Evolutionary conservation across 2,113 vertebrate genomes (phyloP), one percentile per base, ranked within the genome.

Genomic region (Trichomycterus rosablanca): DNA sequence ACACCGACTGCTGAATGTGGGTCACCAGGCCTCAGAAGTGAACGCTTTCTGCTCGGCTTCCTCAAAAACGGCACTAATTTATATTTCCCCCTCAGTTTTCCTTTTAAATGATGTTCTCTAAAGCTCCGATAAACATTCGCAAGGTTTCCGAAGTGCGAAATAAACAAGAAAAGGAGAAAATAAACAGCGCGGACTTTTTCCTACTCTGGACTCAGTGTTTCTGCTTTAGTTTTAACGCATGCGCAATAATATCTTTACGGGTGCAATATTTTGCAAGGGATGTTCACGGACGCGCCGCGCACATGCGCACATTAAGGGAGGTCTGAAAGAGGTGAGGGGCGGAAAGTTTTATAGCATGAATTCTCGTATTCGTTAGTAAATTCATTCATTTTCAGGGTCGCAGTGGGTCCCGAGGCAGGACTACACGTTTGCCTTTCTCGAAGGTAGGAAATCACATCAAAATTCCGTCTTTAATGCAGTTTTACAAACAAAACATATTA

Each of bases 1-100:
- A n/a, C n/a, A n/a, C n/a, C n/a, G n/a, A 40, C 16, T 28, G 22
- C 56, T 78, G 74, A 87, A 85, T 85, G 83, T 85, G 82, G 83
- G 82, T 85, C 85, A 87, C 76, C 81, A 79, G 85, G 85, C 85
- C 83, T 73, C 74, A 69, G 77, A 24, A 15, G 19, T 0, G 5
- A 16, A n/a, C n/a, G n/a, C n/a, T n/a, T n/a, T n/a, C n/a, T n/a
- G 15, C 35, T 26, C 37, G 39, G 8, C 16, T 64, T 30, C 81
- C 72, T 76, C 67, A 62, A 66, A n/a, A 75, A 37, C 34, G 22
- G 34, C 34, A n/a, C 19, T 7, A 15, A 54, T 23, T 24, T 11
- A 24, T 34, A 4, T n/a, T 55, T 40, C 0, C 23, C 12, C 22
- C 20, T n/a, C n/a, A n/a, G n/a, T n/a, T n/a, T 16, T 8, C 34